Conservation (phyloP, 1,140 invertebrate genomes). For the Euglossa dilemma region DNA sequence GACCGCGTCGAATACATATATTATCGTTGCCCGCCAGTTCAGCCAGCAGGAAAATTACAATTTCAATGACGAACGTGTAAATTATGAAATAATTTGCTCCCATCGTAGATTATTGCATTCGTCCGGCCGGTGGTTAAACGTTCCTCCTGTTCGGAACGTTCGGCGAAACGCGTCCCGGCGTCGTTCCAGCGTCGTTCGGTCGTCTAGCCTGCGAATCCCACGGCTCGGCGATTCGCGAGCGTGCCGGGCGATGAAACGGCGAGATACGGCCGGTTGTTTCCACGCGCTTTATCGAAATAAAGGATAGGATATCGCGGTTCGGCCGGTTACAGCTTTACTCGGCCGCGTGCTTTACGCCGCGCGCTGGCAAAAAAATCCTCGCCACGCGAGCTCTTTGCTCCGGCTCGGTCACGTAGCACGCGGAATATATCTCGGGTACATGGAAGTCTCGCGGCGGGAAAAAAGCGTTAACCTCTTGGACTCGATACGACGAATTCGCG, state of each 20-base stretch:
- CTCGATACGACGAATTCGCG: no score
- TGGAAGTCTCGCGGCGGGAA: neutral
- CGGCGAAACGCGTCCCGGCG: neutral
- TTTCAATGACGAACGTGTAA: conserved; percentile 65
- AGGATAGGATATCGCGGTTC: conserved; percentile 42
- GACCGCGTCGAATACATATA: conserved; percentile 59
- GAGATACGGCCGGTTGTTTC: conserved; percentile 25
- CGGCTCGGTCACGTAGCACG: neutral
- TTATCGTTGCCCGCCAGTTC: conserved; percentile 52
- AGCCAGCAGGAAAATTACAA: conserved; percentile 59
- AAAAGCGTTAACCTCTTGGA: no score
- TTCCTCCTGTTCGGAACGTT: neutral
- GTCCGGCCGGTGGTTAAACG: conserved; percentile 19
- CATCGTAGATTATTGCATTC: conserved; percentile 49
- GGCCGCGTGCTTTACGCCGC: neutral
- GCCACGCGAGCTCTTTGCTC: conserved; percentile 13
- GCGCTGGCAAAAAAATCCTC: conserved; percentile 9
- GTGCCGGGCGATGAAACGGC: conserved; percentile 30
- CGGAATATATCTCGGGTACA: neutral
- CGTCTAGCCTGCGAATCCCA: conserved; percentile 1
- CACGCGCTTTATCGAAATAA: conserved; percentile 45
- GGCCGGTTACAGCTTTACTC: conserved; percentile 30
- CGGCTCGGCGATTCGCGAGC: neutral
- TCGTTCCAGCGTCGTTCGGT: no score
- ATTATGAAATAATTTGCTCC: conserved; percentile 61